phyloP scores from a whole-genome alignment of 2,113 vertebrate genomes.

The Myrmecophaga tridactyla region DNA sequence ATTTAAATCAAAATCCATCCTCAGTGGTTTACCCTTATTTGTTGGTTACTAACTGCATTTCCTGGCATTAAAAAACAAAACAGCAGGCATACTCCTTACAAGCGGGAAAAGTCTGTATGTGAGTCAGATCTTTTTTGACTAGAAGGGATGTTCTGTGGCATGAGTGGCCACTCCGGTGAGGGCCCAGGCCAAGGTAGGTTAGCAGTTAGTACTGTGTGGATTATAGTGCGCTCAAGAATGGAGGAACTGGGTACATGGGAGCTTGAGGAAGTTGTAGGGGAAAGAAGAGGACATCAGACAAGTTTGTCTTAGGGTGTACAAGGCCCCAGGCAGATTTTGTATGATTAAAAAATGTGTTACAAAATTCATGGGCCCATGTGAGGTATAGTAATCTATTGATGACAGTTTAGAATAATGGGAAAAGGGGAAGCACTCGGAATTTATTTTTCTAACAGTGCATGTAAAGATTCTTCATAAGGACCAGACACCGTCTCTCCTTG shows the following conservation, averaged over 20 bases:
- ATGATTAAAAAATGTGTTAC: neutral
- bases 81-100: neutral
- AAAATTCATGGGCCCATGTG: neutral
- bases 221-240: neutral
- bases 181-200: neutral
- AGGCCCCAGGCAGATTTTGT: neutral
- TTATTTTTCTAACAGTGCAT: neutral
- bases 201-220: neutral
- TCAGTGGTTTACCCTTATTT: neutral
- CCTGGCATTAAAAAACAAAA: neutral
- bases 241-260: neutral
- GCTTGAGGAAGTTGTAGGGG: neutral
- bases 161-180: neutral
- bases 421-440: neutral
- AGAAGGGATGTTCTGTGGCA: neutral
- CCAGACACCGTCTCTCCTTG: neutral
- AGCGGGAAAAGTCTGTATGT: neutral
- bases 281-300: neutral
- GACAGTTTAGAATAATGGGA: neutral
- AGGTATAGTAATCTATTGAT: neutral
- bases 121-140: neutral
- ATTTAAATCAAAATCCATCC: neutral
- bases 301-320: neutral
- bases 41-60: neutral
- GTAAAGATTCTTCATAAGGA: neutral